phyloP scores from a whole-genome alignment of 1,140 invertebrate species.

The Gerris buenoi region DNA sequence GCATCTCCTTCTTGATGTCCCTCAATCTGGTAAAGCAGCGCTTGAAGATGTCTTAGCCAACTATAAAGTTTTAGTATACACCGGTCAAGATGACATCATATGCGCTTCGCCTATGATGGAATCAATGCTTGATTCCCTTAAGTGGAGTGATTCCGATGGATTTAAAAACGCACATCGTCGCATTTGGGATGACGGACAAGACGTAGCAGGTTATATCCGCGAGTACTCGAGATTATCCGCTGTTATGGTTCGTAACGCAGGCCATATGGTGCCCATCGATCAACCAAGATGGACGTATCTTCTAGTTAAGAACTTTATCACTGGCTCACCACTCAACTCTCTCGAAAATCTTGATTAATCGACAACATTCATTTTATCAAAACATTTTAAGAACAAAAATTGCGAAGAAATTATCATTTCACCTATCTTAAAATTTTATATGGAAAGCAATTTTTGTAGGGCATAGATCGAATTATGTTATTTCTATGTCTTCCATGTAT shows the following conservation, averaged over 20 bases:
- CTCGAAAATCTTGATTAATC: too few species aligned
- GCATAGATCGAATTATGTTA: too few species aligned
- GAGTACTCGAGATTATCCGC: slow-evolving; percentile 37
- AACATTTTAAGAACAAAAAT: too few species aligned
- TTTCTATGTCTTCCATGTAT: too few species aligned
- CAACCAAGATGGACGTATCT: neutral
- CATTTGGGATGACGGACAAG: slow-evolving; percentile 9
- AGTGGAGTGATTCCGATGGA: slow-evolving; percentile 45
- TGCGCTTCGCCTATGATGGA: slow-evolving; percentile 62
- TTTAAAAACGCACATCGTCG: slow-evolving; percentile 44
- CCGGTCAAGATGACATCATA: slow-evolving; percentile 62
- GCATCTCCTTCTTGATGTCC: slow-evolving; percentile 57
- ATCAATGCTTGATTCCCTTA: slow-evolving; percentile 41
- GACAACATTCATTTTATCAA: too few species aligned
- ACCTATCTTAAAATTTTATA: too few species aligned
- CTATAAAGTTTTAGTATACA: slow-evolving; percentile 60
- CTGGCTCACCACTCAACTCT: neutral
- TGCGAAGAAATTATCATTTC: too few species aligned
- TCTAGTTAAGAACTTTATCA: neutral
- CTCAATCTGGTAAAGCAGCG: slow-evolving; percentile 63
- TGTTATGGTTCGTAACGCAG: slow-evolving; percentile 5
- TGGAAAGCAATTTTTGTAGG: too few species aligned
- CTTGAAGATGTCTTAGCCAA: slow-evolving; percentile 47
- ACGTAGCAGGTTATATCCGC: slow-evolving; percentile 16
- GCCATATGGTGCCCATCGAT: neutral